Base-by-base conservation (phyloP, 2,113 vertebrate genomes). In the Oryzias curvinotus region DNA sequence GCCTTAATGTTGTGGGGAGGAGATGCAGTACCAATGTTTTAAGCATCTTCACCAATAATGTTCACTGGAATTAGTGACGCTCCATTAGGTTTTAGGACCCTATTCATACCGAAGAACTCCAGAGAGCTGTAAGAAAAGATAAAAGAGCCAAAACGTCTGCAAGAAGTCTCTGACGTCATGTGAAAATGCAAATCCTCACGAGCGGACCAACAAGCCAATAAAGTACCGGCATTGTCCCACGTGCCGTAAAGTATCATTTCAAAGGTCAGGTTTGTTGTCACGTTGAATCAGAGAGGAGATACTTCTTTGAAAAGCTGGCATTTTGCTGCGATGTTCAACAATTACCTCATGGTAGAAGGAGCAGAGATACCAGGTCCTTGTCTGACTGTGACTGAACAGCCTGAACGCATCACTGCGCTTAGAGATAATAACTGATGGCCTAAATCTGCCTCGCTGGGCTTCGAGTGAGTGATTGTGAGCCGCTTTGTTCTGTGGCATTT, bases 321-420 rank as follows among this genome's bases (percentile, higher is more conserved):
- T 68, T 68, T 67, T 30, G 42, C 54, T 67, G 19, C 52, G 36
- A 52, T 67, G 48, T 43, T 58, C 56, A 59, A 44, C 43, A 59
- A 51, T 59, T 26, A 46, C 18, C 23, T 43, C 3, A 17, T 46
- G 25, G 3, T 21, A 65, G 28, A 48, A 41, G 30, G 48, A 52
- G 15, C 52, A 48, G 62, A 41, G 28, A 36, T 30, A 25, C 19
- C 43, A 16, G 42, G 16, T 13, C 25, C 19, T 45, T 57, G 7
- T 0, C 52, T 41, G 42, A 21, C 12, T 0, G 52, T 48, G 14
- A 23, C 21, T 28, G 46, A 30, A 36, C 43, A 47, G 62, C 46
- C 62, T 52, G 26, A 54, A 36, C 47, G 51, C 18, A 55, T 23
- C 52, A 5, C 15, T 25, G 62, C 19, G 16, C 52, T 54, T 21